These are phyloP conservation scores for Danio aesculapii DNA, from an alignment of 2,797 vertebrate genomes.

Conservation along the genomic window DNA sequence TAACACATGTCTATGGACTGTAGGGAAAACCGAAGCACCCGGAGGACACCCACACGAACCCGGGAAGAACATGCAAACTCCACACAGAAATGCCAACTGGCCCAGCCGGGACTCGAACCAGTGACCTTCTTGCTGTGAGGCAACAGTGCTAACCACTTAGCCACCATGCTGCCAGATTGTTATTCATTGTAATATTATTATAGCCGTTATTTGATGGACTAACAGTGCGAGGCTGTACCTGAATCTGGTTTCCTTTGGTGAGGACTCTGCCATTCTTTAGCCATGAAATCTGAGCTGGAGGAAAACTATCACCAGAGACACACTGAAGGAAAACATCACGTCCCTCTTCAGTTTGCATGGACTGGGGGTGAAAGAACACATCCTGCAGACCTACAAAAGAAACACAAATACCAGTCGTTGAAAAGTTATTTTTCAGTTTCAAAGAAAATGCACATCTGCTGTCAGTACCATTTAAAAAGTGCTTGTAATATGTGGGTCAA, in stretches of 20 bases:
- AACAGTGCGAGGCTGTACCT: slow-evolving; percentile 65
- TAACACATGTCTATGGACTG: too few species aligned
- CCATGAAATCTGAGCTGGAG: slow-evolving; percentile 78
- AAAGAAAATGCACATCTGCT: too few species aligned
- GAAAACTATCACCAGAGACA: slow-evolving; percentile 81
- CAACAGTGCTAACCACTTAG: too few species aligned
- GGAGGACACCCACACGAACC: too few species aligned
- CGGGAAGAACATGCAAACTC: too few species aligned
- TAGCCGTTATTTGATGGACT: background rate
- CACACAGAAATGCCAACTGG: too few species aligned
- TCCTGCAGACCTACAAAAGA: slow-evolving; percentile 74
- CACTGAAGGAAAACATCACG: slow-evolving; percentile 77
- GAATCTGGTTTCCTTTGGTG: slow-evolving; percentile 74
- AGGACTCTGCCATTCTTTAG: slow-evolving; percentile 73
- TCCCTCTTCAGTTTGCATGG: slow-evolving; percentile 74
- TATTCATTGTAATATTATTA: background rate
- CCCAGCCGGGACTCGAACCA: too few species aligned
- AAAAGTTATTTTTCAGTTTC: background rate
- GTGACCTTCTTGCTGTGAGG: too few species aligned
- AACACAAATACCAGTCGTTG: background rate
- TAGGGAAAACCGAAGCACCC: too few species aligned
- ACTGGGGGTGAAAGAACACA: slow-evolving; percentile 78
- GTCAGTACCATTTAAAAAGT: too few species aligned
- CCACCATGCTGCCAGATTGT: background rate
- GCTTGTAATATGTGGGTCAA: too few species aligned